Conservation (phyloP, 1,140 invertebrate genomes). For the Pararge aegeria region DNA sequence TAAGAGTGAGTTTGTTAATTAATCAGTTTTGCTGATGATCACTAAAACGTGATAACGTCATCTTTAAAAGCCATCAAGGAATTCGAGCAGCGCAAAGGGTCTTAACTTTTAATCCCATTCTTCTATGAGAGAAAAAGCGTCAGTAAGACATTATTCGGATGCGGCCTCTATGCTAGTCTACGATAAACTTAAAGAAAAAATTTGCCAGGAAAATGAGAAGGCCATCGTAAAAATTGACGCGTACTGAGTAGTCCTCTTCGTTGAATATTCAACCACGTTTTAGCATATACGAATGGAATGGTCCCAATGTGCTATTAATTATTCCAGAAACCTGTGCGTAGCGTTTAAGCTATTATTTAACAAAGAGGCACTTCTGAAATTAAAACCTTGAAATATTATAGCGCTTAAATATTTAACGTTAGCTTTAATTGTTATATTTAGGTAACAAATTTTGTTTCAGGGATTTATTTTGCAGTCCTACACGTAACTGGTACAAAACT, state of each 20-base stretch:
- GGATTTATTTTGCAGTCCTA: background rate
- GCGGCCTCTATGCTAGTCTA: too few relatives aligned
- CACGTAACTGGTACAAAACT: too few relatives aligned
- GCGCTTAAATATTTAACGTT: background rate
- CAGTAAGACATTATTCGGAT: too few relatives aligned
- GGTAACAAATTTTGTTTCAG: background rate
- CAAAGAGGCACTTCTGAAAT: background rate
- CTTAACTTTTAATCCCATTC: too few relatives aligned
- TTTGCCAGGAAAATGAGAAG: background rate
- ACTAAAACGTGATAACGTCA: too few relatives aligned
- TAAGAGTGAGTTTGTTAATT: too few relatives aligned
- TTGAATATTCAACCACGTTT: conserved; percentile 18
- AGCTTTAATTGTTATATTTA: background rate
- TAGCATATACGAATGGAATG: conserved; percentile 20
- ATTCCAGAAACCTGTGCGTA: conserved; percentile 1
- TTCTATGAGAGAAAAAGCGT: too few relatives aligned
- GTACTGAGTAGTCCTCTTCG: background rate
- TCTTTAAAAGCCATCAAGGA: too few relatives aligned
- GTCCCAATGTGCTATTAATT: conserved; percentile 16
- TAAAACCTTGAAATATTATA: background rate
- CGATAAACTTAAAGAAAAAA: background rate
- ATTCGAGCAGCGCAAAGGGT: too few relatives aligned
- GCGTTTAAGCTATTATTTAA: conserved; percentile 1
- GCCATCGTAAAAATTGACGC: conserved; percentile 2
- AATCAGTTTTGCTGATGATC: too few relatives aligned